Percentiles rank a stretch among this genome's conserved stretches.
phyloP scores from a whole-genome alignment of 2,113 vertebrate genomes.

The Corythornis madagascariensis region DNA sequence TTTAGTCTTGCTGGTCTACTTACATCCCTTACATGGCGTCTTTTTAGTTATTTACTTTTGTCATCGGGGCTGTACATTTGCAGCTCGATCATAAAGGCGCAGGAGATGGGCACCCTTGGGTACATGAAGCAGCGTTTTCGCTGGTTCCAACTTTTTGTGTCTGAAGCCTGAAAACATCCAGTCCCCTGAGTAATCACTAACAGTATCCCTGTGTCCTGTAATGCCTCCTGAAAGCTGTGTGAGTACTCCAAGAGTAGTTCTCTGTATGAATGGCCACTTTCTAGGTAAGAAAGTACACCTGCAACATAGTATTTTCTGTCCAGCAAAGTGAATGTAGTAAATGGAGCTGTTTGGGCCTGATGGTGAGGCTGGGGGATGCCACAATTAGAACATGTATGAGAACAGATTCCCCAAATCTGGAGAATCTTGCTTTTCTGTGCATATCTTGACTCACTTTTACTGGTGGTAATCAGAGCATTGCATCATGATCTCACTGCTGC shows the following conservation, averaged over 20 bases:
- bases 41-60: not conserved
- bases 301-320: not conserved
- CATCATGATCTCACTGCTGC: not conserved
- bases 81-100: not conserved
- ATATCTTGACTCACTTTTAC: rapidly evolving
- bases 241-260: not conserved
- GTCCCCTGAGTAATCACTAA: not conserved
- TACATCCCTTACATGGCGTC: too few species aligned
- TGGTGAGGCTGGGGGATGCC: not conserved
- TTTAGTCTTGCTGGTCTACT: too few species aligned
- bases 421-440: not conserved
- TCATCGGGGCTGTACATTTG: not conserved
- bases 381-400: not conserved
- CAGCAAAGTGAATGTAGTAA: not conserved
- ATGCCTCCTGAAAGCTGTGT: not conserved
- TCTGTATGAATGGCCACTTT: not conserved
- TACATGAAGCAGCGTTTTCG: not conserved
- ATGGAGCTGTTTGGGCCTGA: not conserved
- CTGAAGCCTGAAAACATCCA: not conserved
- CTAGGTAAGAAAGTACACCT: not conserved
- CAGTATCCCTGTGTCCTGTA: not conserved
- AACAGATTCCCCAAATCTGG: not conserved
- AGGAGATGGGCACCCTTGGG: not conserved
- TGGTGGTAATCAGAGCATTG: not conserved
- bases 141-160: not conserved